Evolutionary conservation across 2,797 vertebrate genomes (phyloP).

Genomic region (Rhinoraja longicauda): DNA sequence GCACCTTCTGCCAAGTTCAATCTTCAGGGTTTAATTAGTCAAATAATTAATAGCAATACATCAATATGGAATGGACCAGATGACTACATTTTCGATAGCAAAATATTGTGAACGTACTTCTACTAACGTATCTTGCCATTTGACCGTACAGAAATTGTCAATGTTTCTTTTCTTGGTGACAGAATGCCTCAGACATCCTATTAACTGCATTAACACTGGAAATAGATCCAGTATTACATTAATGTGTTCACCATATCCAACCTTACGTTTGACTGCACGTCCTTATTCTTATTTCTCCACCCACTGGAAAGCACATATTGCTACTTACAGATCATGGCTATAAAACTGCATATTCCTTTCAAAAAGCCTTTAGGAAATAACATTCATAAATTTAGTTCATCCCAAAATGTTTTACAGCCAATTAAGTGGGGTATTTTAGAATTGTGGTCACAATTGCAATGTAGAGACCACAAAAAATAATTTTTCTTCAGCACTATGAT

Average conservation of each 20-base stretch:
- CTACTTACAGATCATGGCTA: not conserved
- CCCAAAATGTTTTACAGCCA: no score
- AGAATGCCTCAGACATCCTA: slow-evolving; percentile 10
- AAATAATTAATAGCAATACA: not conserved
- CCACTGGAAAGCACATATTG: not conserved
- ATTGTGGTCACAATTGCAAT: no score
- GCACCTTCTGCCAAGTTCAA: not conserved
- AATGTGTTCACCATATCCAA: not conserved
- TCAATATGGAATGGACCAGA: not conserved
- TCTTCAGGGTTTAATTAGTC: not conserved
- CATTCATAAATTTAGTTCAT: no score
- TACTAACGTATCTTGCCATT: not conserved
- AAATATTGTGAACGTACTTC: not conserved
- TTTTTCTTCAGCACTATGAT: no score
- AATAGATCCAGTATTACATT: not conserved
- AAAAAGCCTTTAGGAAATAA: no score
- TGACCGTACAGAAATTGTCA: not conserved
- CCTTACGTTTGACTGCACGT: not conserved
- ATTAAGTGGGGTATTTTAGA: no score
- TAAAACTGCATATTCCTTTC: not conserved
- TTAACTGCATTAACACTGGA: accelerated
- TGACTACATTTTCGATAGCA: not conserved
- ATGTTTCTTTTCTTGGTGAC: slow-evolving; percentile 40
- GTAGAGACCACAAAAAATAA: no score
- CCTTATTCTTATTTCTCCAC: not conserved